Percentiles rank a stretch among this genome's conserved stretches.
Conservation (phyloP, 2,888 invertebrate genomes). For the Colostygia pectinataria region DNA sequence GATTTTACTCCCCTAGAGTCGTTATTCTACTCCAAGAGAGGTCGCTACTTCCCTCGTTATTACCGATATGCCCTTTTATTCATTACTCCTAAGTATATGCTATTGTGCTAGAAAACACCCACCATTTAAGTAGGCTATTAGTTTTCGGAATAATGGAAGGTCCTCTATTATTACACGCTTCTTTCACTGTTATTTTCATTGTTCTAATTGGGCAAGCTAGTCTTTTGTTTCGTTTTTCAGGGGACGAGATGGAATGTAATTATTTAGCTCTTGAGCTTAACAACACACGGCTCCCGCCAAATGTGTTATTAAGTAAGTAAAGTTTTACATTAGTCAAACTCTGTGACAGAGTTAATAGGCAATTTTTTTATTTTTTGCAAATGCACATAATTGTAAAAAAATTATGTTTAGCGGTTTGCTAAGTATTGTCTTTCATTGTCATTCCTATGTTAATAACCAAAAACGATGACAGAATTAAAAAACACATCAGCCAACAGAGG, state of each 20-base stretch:
- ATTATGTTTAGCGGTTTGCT: no score
- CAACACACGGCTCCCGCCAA: slow-evolving; percentile 12
- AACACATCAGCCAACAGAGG: no score
- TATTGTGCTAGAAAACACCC: slow-evolving; percentile 64
- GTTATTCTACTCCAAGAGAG: slow-evolving; percentile 58
- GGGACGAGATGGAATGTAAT: slow-evolving; percentile 30
- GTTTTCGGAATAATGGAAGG: slow-evolving; percentile 52
- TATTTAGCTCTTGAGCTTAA: slow-evolving; percentile 24
- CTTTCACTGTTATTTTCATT: slow-evolving; percentile 39
- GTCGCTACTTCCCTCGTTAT: slow-evolving; percentile 66
- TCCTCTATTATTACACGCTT: slow-evolving; percentile 37
- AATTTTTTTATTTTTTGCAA: no score
- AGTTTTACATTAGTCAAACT: no score
- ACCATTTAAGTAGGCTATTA: slow-evolving; percentile 58
- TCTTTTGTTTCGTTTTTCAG: slow-evolving; percentile 36
- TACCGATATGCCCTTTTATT: slow-evolving; percentile 62
- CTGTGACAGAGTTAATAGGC: no score
- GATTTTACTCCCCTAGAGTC: slow-evolving; percentile 71
- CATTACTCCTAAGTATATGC: slow-evolving; percentile 66
- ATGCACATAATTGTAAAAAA: no score
- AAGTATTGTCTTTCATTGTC: no score
- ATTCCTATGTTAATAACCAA: no score
- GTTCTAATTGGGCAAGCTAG: slow-evolving; percentile 35
- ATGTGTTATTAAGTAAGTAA: no score
- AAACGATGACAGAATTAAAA: no score